Conservation (phyloP, 37 sponge, comb jelly and placozoan genomes). For the Beroe forskalii region DNA sequence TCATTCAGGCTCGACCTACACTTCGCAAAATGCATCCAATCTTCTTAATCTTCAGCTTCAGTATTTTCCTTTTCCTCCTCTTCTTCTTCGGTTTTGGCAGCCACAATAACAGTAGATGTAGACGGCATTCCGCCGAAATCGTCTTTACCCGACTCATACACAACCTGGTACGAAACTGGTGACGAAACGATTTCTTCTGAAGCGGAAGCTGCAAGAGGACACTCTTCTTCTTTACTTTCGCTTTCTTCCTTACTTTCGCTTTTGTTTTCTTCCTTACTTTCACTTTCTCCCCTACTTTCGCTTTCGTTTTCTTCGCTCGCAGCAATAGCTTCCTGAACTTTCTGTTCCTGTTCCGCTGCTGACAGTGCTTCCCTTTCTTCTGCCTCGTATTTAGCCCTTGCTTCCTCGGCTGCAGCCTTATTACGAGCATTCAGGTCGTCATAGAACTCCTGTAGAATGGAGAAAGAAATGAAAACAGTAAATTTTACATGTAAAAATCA, state of each 20-base stretch:
- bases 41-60: background rate
- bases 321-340: background rate
- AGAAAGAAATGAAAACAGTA: too few species aligned
- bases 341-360: constrained; percentile 2
- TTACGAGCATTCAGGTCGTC: constrained; percentile 41
- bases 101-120: constrained; percentile 7
- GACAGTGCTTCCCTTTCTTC: constrained; percentile 3
- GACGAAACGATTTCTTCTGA: too few species aligned
- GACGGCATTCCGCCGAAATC: background rate
- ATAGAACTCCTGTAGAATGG: constrained; percentile 45
- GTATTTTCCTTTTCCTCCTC: background rate
- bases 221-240: too few species aligned
- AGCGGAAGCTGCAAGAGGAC: too few species aligned
- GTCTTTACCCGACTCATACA: background rate
- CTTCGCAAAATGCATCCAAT: too few species aligned
- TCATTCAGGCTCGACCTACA: too few species aligned
- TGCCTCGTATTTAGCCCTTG: constrained; percentile 28
- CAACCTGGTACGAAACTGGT: background rate
- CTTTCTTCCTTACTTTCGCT: too few species aligned
- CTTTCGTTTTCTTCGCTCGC: background rate
- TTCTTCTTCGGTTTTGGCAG: background rate
- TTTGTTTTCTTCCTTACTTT: too few species aligned
- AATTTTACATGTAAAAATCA: too few species aligned
- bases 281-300: too few species aligned
- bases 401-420: constrained; percentile 32